Evolutionary conservation across 2,888 invertebrate species (phyloP), one percentile per base, ranked within the genome.

Genomic region (Euspilapteryx auroguttella): DNA sequence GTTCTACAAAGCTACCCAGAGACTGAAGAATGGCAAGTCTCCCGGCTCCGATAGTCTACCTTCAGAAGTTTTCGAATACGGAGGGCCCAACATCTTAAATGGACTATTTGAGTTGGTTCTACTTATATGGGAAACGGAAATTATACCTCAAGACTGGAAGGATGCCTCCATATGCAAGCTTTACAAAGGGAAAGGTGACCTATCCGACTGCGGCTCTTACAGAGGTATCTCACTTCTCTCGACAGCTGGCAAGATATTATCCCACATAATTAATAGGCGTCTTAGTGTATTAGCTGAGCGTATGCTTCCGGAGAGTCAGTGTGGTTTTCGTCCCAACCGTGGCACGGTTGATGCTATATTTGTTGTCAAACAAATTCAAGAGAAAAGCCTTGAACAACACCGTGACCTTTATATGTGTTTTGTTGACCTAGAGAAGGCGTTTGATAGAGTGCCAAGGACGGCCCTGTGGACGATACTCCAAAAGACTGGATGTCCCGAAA

Each of bases 181-280:
- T 17, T 17, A 17, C 8, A 17, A 30, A 11, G 28, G 25, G n/a
- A 31, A 31, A 28, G 31, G 25, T 2, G 24, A 28, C 12, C 11
- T 26, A 2, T 21, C 31, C 5, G 31, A 38, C 12, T 41, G 39
- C 15, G 30, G 33, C 21, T 36, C 37, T 2, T 40, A 39, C 25
- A 25, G 34, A 5, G 17, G 17, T 6, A 17, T 17, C 8, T 17
- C 17, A 17, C 17, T 17, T 17, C 8, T 17, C 5, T 6, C 17
- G 8, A 8, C 17, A 8, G 5, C 17, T 8, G 17, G 17, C 5
- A 17, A 6, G 14, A 21, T 29, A 4, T 33, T 33, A 30, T 33
- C 35, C 21, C 24, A n/a, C n/a, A n/a, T n/a, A n/a, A n/a, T n/a
- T n/a, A n/a, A n/a, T n/a, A n/a, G n/a, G n/a, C n/a, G n/a, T n/a